Evolutionary conservation across 2,113 vertebrate species (phyloP).

Genomic region (Leiothrix lutea): DNA sequence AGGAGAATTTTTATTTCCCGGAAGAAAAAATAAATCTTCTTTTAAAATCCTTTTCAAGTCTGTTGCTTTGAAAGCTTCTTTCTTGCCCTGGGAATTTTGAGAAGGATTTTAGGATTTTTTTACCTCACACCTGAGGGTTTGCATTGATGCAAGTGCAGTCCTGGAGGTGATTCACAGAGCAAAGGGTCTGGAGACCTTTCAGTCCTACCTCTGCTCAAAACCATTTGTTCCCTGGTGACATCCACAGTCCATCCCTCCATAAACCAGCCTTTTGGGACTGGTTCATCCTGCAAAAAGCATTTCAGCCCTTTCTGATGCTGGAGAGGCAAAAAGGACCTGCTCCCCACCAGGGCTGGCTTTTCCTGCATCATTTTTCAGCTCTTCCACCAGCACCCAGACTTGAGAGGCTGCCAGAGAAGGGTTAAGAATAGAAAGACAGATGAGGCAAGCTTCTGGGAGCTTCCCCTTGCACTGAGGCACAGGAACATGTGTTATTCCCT

Average conservation of each 20-base stretch:
- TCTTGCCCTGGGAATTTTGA: background rate
- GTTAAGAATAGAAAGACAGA: conserved; percentile 48
- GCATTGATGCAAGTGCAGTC: background rate
- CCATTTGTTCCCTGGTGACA: background rate
- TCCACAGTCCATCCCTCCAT: background rate
- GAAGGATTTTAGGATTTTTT: background rate
- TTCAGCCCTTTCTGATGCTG: background rate
- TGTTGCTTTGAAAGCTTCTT: background rate
- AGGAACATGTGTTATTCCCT: conserved; percentile 35
- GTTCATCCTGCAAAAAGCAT: background rate
- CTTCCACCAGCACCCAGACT: background rate
- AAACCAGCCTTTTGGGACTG: background rate
- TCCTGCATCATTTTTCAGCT: background rate
- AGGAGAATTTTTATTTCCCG: background rate
- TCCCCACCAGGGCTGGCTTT: background rate
- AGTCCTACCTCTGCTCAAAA: background rate
- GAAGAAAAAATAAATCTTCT: background rate
- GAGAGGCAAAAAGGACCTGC: background rate
- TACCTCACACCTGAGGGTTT: background rate
- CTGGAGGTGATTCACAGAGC: background rate
- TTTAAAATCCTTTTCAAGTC: background rate
- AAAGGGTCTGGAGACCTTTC: background rate
- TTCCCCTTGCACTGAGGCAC: background rate
- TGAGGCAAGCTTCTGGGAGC: conserved; percentile 52
- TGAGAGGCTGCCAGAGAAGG: background rate